Evolutionary conservation across 1,140 invertebrate genomes (phyloP).

Genomic region (Helicoverpa armigera): DNA sequence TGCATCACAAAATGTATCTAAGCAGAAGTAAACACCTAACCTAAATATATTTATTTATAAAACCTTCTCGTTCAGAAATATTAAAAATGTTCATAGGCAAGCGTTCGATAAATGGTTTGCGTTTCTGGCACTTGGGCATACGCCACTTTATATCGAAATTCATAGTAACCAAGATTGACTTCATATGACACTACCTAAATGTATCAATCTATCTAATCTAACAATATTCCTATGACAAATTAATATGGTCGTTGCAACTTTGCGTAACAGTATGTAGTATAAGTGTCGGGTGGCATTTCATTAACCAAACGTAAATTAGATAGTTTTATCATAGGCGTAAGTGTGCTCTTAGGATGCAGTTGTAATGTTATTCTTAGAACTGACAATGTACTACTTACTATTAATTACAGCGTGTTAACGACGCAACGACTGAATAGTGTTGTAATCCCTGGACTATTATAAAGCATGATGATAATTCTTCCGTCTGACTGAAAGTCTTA

Average conservation of each 20-base stretch:
- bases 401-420: slow-evolving; percentile 44
- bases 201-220: background rate
- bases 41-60: background rate
- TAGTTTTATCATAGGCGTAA: slow-evolving; percentile 40
- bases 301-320: slow-evolving; percentile 44
- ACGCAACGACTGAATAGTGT: slow-evolving; percentile 53
- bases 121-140: too few species aligned
- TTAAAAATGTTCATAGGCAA: background rate
- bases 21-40: background rate
- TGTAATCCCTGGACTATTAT: slow-evolving; percentile 39
- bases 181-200: background rate
- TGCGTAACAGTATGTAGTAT: background rate
- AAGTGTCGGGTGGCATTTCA: slow-evolving; percentile 36
- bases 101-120: too few species aligned
- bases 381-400: slow-evolving; percentile 32
- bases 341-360: slow-evolving; percentile 36
- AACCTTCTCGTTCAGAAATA: background rate
- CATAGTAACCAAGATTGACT: background rate
- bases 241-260: background rate
- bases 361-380: slow-evolving; percentile 26
- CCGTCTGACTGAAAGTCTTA: slow-evolving; percentile 35
- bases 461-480: slow-evolving; percentile 40
- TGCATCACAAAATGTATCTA: background rate
- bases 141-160: too few species aligned
- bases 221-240: slow-evolving; percentile 28